phyloP scores from a whole-genome alignment of 2,113 vertebrate genomes.

The Alces alces region DNA sequence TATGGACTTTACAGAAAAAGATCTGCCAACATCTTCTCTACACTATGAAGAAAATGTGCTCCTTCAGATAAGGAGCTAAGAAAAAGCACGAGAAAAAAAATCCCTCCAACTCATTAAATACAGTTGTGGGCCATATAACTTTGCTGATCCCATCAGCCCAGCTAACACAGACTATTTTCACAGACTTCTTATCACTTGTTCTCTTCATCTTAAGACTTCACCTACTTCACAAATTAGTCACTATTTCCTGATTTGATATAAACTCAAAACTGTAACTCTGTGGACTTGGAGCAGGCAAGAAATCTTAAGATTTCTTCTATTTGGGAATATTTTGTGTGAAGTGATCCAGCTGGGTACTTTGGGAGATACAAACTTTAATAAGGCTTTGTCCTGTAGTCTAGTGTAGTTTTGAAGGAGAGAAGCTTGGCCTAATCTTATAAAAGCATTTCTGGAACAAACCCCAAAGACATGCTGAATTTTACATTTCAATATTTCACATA shows the following conservation, averaged over 20 bases:
- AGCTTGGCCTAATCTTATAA: not conserved
- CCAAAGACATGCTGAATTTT: not conserved
- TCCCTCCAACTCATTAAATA: not conserved
- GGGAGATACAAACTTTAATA: not conserved
- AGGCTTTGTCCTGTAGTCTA: not conserved
- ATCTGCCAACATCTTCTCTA: not conserved
- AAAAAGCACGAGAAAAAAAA: not conserved
- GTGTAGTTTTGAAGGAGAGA: not conserved
- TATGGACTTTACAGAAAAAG: not conserved
- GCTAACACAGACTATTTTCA: not conserved
- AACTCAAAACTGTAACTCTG: not conserved
- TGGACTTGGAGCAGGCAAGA: not conserved
- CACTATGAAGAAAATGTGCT: constrained; percentile 1
- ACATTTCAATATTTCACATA: not conserved
- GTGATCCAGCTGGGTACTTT: not conserved
- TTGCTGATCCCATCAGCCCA: not conserved
- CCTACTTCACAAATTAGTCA: not conserved
- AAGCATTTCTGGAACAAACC: not conserved
- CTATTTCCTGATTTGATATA: not conserved
- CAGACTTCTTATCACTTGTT: not conserved
- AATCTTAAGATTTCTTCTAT: not conserved
- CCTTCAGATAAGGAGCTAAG: constrained; percentile 18
- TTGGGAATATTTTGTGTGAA: constrained; percentile 18
- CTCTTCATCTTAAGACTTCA: not conserved
- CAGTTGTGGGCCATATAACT: not conserved